Conservation (phyloP, 2,113 vertebrate species). For the Notarius lentiginosus region DNA sequence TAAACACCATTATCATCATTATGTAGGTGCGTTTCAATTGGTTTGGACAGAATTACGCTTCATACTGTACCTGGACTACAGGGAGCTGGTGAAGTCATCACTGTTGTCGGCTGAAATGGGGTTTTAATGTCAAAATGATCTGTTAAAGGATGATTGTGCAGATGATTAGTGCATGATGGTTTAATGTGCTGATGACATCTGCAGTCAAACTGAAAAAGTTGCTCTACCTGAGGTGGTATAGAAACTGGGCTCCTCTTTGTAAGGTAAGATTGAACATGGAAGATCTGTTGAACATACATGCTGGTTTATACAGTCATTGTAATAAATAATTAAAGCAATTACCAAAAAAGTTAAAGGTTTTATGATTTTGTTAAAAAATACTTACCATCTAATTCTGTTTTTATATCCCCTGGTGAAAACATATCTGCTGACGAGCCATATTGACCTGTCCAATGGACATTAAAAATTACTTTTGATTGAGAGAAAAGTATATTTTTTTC, state of each 20-base stretch:
- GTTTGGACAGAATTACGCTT: background rate
- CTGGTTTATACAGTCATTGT: background rate
- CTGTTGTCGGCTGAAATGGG: slow-evolving; percentile 47
- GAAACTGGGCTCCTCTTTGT: slow-evolving; percentile 62
- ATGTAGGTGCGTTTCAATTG: background rate
- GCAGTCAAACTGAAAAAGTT: background rate
- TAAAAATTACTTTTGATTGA: background rate
- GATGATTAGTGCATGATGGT: background rate
- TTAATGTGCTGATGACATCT: background rate
- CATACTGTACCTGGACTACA: slow-evolving; percentile 66
- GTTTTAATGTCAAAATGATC: slow-evolving; percentile 65
- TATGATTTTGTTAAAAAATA: background rate
- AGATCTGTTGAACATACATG: slow-evolving; percentile 59
- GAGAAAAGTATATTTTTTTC: background rate
- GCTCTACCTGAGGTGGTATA: slow-evolving; percentile 65
- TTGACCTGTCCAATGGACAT: slow-evolving; percentile 68
- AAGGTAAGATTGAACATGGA: slow-evolving; percentile 64
- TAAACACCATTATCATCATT: background rate
- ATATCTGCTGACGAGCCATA: slow-evolving; percentile 74
- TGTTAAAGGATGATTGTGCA: slow-evolving; percentile 42
- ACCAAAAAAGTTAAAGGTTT: background rate
- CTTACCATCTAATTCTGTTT: slow-evolving; percentile 75
- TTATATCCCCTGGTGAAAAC: slow-evolving; percentile 79
- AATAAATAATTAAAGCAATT: background rate
- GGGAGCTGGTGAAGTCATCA: slow-evolving; percentile 61